Evolutionary conservation across 2,888 invertebrate species (phyloP), one percentile per base, ranked within the genome.

Genomic region (Antheraea assamensis): DNA sequence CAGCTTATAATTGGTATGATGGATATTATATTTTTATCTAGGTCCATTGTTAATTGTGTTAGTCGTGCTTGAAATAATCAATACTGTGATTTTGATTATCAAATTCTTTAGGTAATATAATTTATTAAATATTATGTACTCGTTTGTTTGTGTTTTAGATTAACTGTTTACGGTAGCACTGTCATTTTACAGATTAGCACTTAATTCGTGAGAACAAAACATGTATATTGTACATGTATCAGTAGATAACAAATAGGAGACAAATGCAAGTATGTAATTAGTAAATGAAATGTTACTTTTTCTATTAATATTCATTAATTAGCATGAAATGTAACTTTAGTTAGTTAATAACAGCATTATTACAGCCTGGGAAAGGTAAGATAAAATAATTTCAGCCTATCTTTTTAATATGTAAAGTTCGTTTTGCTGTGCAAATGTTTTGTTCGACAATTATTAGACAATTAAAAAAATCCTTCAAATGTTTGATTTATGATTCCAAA

Each of bases 51-150:
- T 71, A 19, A 31, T 55, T 58, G 35, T 58, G 58, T 58, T 61
- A 58, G 30, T 27, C 71, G 35, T 42, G 24, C 42, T 19, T 68
- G 24, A 70, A 76, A 78, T 24, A 58, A 58, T 76, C 35, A 76
- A 74, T 74, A 76, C 79, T 81, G 79, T 82, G 82, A 80, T 81
- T 81, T 80, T 78, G 72, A 72, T 78, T 82, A 78, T 75, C 75
- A 74, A 76, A 77, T 74, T 71, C 75, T 79, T 78, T 81, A 78
- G 76, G 77, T 58, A 71, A 75, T 52, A 70, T 75, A 75, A 76
- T 75, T 73, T 75, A 76, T 76, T 76, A 76, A 74, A 71, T 75
- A 75, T 78, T 74, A 75, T 70, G 58, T 58, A 58, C 58, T 58
- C 24, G 58, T 58, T 58, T 24, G 58, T 58, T 58, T 24, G 58